Evolutionary conservation across 2,113 vertebrate species (phyloP), one percentile per base, ranked within the genome.

Genomic region (Tetrax tetrax): DNA sequence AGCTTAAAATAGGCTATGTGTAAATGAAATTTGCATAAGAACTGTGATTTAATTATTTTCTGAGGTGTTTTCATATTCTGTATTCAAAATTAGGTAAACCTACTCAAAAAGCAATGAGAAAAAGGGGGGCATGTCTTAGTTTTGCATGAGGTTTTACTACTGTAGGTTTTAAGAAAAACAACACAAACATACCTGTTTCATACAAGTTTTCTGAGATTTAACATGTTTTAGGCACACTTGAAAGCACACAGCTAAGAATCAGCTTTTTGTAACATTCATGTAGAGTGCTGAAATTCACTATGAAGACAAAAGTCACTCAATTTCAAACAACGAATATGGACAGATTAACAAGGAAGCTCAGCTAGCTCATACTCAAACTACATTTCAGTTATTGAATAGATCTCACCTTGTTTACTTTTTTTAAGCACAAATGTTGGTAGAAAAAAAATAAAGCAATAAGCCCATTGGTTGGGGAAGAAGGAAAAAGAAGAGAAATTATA

Each of bases 41-140:
- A 70, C 20, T 20, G 7, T 12, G 8, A 45, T 23, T 89, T 66
- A 59, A 68, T 86, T 70, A 47, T 87, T 78, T 93, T 28, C 43
- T 38, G 48, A 79, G 7, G 5, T 33, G 20, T 48, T 72, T 65
- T 38, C 33, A 76, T 16, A 43, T 53, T 89, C 43, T 17, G 2
- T 37, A 33, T 48, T 61, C 6, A 57, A 79, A 88, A 65, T 65
- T 4, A 82, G 14, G 57, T 15, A 80, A 66, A 63, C 6, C 12
- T 68, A 27, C 21, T 33, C 10, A 78, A 29, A 81, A 50, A 8
- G 70, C 5, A 72, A 41, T 10, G 7, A 74, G 17, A 69, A 72
- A 48, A 5, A 12, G 3, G 5, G 2, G 7, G 2, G 2, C 0
- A 16, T 10, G 0, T 33, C 38, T 76, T 33, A 8, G 14, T 23